A percentile compares a stretch with the other conserved stretches of the same genome.
phyloP scores from a whole-genome alignment of 2,888 invertebrate species.

The Chrysotoxum bicinctum region DNA sequence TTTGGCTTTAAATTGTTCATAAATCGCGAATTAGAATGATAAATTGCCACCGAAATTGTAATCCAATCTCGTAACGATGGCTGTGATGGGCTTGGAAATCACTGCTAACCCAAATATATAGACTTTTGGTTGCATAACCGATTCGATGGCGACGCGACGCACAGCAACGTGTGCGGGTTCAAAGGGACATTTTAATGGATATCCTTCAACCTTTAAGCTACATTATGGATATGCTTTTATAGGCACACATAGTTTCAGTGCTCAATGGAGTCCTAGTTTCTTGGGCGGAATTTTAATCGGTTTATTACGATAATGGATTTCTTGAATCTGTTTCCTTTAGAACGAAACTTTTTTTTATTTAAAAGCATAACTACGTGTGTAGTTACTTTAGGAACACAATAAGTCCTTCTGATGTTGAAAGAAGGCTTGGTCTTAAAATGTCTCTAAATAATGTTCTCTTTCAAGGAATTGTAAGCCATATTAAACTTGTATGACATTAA shows the following conservation, averaged over 20 bases:
- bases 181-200: conserved; percentile 50
- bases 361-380: background rate
- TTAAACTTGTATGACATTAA: no score
- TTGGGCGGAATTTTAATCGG: conserved; percentile 80
- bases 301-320: conserved; percentile 76
- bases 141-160: background rate
- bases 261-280: conserved; percentile 59
- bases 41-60: conserved; percentile 78
- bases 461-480: no score
- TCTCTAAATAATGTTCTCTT: no score
- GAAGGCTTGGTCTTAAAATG: no score
- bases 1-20: conserved; percentile 77
- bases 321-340: background rate
- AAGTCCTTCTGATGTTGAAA: no score
- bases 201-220: conserved; percentile 14
- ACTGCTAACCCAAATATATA: conserved; percentile 36
- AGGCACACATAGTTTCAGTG: conserved; percentile 42
- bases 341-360: background rate
- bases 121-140: conserved; percentile 17
- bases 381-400: background rate
- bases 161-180: background rate
- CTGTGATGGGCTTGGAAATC: conserved; percentile 45
- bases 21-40: conserved; percentile 80
- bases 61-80: conserved; percentile 72
- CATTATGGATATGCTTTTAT: background rate